Percentiles rank a stretch among this genome's conserved stretches.
Conservation (phyloP, 2,888 invertebrate species). For the Caenorhabditis sp. region DNA sequence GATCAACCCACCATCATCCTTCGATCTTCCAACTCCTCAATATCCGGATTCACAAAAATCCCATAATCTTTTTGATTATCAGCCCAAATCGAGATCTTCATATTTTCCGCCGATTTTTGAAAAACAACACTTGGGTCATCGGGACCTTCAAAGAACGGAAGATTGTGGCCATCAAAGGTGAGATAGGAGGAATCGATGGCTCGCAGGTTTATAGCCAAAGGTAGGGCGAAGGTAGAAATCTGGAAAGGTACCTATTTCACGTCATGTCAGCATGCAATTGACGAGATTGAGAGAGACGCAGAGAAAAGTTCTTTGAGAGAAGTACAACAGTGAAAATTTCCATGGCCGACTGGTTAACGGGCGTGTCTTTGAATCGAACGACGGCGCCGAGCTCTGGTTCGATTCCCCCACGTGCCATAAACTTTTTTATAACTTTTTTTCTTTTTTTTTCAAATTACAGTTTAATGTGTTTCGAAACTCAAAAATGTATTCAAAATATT, state of each 20-base stretch:
- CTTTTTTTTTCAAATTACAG: too few relatives aligned
- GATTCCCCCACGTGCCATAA: too few relatives aligned
- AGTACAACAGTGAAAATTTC: too few relatives aligned
- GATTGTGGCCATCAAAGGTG: constrained; percentile 79
- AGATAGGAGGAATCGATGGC: constrained; percentile 74
- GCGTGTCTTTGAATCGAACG: too few relatives aligned
- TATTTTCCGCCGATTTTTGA: constrained; percentile 72
- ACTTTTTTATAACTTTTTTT: too few relatives aligned
- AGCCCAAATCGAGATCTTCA: constrained; percentile 79
- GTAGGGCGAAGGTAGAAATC: constrained; percentile 50
- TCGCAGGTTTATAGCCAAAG: constrained; percentile 82
- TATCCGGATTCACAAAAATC: constrained; percentile 80
- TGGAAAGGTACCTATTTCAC: too few relatives aligned
- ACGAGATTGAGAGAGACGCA: not conserved
- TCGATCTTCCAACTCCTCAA: constrained; percentile 35
- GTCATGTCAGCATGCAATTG: too few relatives aligned
- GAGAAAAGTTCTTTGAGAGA: too few relatives aligned
- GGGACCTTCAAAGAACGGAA: constrained; percentile 75
- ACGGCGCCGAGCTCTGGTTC: too few relatives aligned
- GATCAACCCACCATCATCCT: constrained; percentile 26
- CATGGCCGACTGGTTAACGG: too few relatives aligned
- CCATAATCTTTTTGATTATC: constrained; percentile 87
- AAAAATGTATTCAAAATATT: too few relatives aligned
- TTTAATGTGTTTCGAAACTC: too few relatives aligned
- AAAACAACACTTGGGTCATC: constrained; percentile 44